A percentile compares a stretch with the other conserved stretches of the same genome.
phyloP scores from a whole-genome alignment of 2,113 vertebrate genomes.

The Neolamprologus caudopunctatus region DNA sequence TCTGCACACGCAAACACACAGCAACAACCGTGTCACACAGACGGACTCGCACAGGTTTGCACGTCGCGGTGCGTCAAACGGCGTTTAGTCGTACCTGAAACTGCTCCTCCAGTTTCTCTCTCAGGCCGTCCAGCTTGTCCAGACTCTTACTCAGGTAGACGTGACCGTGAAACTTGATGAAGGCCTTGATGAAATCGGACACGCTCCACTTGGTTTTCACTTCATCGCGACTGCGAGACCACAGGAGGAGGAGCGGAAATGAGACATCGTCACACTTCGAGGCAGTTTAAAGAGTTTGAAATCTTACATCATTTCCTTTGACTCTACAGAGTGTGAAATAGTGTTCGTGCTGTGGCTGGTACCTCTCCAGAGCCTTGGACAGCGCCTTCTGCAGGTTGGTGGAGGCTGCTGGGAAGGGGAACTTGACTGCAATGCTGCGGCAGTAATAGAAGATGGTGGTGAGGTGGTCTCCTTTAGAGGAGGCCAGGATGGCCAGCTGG shows the following conservation, averaged over 20 bases:
- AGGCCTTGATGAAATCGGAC: constrained; percentile 95
- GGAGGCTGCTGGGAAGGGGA: constrained; percentile 97
- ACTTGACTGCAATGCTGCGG: constrained; percentile 99
- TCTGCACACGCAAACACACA: constrained; percentile 62
- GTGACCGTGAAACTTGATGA: constrained; percentile 99
- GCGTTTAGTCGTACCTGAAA: constrained; percentile 80
- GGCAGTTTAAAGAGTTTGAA: background rate
- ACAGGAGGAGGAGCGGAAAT: background rate
- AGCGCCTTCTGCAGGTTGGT: constrained; percentile 99
- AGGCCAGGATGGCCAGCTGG: constrained; percentile 98
- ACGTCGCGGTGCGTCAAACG: background rate
- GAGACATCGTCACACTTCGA: background rate
- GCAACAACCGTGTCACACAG: rapidly evolving
- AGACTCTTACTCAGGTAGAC: constrained; percentile 93
- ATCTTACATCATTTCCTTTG: rapidly evolving
- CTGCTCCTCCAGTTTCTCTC: constrained; percentile 94
- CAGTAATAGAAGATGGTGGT: constrained; percentile 99
- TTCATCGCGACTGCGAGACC: constrained; percentile 83
- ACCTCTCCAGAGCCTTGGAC: constrained; percentile 99
- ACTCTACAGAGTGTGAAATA: background rate
- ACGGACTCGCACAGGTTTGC: background rate
- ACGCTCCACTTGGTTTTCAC: constrained; percentile 93
- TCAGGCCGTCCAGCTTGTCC: constrained; percentile 86
- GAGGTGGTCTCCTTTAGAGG: constrained; percentile 98
- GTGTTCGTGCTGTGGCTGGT: background rate